Evolutionary conservation across 2,888 invertebrate species (phyloP), one percentile per base, ranked within the genome.

Genomic region (Andrena fulva): DNA sequence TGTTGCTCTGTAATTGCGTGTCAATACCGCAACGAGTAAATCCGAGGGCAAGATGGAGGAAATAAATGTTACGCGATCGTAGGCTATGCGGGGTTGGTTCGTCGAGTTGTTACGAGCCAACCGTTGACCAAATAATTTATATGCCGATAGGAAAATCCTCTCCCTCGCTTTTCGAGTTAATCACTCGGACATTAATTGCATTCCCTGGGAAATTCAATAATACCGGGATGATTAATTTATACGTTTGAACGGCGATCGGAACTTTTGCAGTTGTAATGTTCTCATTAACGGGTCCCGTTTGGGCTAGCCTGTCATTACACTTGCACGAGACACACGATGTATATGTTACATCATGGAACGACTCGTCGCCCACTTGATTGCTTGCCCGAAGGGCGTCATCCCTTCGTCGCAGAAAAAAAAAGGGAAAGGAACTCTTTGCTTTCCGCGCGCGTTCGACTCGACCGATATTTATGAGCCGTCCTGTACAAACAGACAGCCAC

Each of bases 401-500:
- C 12, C 50, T 48, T 42, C 33, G 52, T 50, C 67, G 66, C 63
- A 27, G 12, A 59, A 33, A 33, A 35, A 24, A 33, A 35, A 50
- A 20, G 8, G 12, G 29, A 31, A 27, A 2, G 42, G 8, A 50
- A 62, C n/a, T 42, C 24, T 74, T 71, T 31, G 35, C 50, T 70
- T 73, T 64, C 60, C 16, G 62, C 42, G 20, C 48, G 29, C 60
- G 70, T 74, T 72, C 72, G 68, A 69, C 56, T 77, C 74, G 85
- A 31, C 77, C 85, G 80, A 84, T 89, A 80, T 87, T 88, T 88
- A 87, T 84, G 89, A 85, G 87, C 52, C 66, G 67, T 50, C 74
- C 85, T 84, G 80, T 83, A 82, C 87, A 88, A 89, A 88, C 82
- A 88, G 87, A 83, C 82, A 80, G 73, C 59, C 81, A 80, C 80